phyloP scores from a whole-genome alignment of 1,140 invertebrate species.

The Hyles vespertilio region DNA sequence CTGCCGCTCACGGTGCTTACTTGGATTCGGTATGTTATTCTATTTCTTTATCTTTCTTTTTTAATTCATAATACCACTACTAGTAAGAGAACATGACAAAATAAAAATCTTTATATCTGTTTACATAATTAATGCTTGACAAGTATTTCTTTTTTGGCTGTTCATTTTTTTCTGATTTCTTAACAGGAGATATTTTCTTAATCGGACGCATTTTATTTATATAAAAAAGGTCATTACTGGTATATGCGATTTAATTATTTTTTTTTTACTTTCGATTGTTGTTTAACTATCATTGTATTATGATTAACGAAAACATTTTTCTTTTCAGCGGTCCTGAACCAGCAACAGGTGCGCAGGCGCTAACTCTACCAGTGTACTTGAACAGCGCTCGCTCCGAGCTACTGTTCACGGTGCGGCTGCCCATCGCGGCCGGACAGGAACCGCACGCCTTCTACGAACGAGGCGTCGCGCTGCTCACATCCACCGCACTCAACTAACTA shows the following conservation, averaged over 20 bases:
- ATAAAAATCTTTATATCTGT: too few relatives aligned
- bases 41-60: background rate
- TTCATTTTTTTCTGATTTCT: too few relatives aligned
- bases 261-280: too few relatives aligned
- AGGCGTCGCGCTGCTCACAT: constrained; percentile 95
- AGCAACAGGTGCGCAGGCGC: constrained; percentile 47
- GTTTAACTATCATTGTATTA: too few relatives aligned
- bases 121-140: too few relatives aligned
- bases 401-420: constrained; percentile 96
- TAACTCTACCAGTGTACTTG: constrained; percentile 97
- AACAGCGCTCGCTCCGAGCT: constrained; percentile 96
- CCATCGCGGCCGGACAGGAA: constrained; percentile 90
- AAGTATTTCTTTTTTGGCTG: too few relatives aligned
- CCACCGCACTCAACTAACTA: constrained; percentile 89
- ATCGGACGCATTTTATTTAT: too few relatives aligned
- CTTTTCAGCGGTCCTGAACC: constrained; percentile 53
- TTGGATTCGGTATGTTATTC: constrained; percentile 83
- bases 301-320: background rate
- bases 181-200: too few relatives aligned
- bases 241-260: too few relatives aligned
- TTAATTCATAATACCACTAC: background rate
- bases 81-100: too few relatives aligned
- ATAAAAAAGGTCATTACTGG: too few relatives aligned
- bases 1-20: constrained; percentile 90
- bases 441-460: constrained; percentile 97